A percentile compares a stretch with the other conserved stretches of the same genome.
phyloP scores from a whole-genome alignment of 1,140 invertebrate species.

The Eriocheir sinensis region DNA sequence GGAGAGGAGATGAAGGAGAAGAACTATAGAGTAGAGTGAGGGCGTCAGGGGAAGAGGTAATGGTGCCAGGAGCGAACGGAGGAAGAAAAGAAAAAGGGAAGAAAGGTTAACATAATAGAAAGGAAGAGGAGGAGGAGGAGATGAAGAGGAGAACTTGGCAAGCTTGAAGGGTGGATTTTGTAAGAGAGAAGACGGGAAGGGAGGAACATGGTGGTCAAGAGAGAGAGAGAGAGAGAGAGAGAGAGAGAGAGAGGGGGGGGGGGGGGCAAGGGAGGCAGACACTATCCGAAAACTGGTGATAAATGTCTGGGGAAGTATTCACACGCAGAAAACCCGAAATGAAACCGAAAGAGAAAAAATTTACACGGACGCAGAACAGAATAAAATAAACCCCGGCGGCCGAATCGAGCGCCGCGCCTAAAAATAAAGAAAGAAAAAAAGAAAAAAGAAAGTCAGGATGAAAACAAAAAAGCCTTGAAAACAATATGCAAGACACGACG shows the following conservation, averaged over 20 bases:
- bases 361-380: too few species aligned
- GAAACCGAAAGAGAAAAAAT: not conserved
- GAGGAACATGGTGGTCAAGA: too few species aligned
- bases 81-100: too few species aligned
- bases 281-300: not conserved
- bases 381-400: not conserved
- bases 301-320: not conserved
- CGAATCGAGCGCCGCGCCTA: not conserved
- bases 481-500: too few species aligned
- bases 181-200: not conserved
- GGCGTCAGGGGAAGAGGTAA: too few species aligned
- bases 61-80: too few species aligned
- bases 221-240: not conserved
- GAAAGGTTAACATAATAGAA: too few species aligned
- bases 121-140: too few species aligned
- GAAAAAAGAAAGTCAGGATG: not conserved
- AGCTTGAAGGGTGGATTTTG: too few species aligned
- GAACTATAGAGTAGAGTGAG: too few species aligned
- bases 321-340: not conserved
- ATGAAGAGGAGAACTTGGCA: too few species aligned
- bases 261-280: not conserved
- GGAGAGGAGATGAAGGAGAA: not conserved
- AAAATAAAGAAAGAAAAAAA: not conserved
- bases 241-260: slow-evolving; percentile 17
- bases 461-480: not conserved